These are phyloP conservation scores for Oasisia sp. DNA, from an alignment of 2,888 invertebrate genomes.

Conservation along the genomic window DNA sequence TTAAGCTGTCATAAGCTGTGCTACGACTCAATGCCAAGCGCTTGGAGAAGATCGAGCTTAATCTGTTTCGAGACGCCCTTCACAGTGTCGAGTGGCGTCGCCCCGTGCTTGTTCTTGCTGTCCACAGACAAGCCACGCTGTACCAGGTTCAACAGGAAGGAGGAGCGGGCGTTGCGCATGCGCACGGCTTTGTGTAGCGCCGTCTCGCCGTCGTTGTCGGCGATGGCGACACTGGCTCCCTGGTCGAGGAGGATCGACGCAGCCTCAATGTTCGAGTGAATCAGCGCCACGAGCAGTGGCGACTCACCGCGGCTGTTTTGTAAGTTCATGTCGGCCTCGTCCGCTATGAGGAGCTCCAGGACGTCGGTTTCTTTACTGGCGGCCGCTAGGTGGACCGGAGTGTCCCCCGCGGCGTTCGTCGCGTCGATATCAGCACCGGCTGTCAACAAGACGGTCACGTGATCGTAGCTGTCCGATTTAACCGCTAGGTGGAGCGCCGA, in stretches of 20 bases:
- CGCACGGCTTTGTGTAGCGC: constrained; percentile 32
- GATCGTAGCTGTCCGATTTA: constrained; percentile 18
- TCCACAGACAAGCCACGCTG: neutral
- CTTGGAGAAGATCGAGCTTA: neutral
- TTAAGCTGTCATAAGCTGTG: neutral
- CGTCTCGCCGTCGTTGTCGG: constrained; percentile 30
- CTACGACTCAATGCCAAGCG: neutral
- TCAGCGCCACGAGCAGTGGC: constrained; percentile 27
- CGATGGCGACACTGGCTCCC: constrained; percentile 20
- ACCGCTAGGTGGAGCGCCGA: constrained; percentile 27
- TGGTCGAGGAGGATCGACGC: constrained; percentile 27
- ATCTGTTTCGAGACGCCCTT: neutral
- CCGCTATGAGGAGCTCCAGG: constrained; percentile 37
- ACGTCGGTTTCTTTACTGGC: constrained; percentile 33
- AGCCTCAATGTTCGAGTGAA: constrained; percentile 19
- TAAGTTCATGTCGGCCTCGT: constrained; percentile 33
- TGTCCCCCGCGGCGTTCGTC: constrained; percentile 25
- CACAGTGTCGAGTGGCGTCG: neutral
- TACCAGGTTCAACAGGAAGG: neutral
- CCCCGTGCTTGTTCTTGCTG: neutral
- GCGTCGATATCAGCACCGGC: constrained; percentile 14
- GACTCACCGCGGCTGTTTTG: constrained; percentile 27
- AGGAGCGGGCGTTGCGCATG: neutral
- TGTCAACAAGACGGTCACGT: constrained; percentile 20
- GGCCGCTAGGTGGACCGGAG: constrained; percentile 24